Evolutionary conservation across 2,797 vertebrate species (phyloP), one percentile per base, ranked within the genome.

Genomic region (Smutsia temminckii): DNA sequence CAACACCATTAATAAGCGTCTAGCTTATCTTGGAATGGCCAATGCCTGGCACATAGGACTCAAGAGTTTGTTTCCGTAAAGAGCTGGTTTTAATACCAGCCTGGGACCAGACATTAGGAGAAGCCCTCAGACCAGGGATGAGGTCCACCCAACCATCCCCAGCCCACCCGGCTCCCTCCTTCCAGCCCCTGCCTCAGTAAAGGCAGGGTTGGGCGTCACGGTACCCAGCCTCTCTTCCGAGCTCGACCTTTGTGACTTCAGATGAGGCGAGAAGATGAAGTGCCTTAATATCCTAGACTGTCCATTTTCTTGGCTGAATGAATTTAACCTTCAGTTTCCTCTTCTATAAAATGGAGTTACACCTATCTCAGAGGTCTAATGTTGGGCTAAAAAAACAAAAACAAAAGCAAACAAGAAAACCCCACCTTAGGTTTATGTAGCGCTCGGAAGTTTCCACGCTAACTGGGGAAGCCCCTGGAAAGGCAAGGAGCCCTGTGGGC

Each of bases 141-240:
- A 18, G 20, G 20, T 8, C 53, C 11, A 1, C 42, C 34, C 21
- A 29, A 3, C 21, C 1, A 20, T 20, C 4, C 14, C 14, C 61
- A 6, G 14, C 5, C 75, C 25, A 53, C 17, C 27, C 23, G 40
- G 23, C n/a, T 34, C 68, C 4, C 8, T 9, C 29, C 32, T n/a
- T 37, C 20, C n/a, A 11, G 8, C 11, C 2, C 40, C 8, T 16
- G 17, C 27, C 66, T 53, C 7, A 11, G 0, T 0, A 46, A 83
- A n/a, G 69, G 20, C 40, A 1, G 3, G 61, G 49, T 5, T 2
- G 55, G 27, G 29, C 66, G 25, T 25, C 34, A 32, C 64, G 32
- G 25, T 20, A 6, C 32, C 32, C 14, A 63, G 40, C 53, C 83
- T 75, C 85, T 71, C 74, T 57, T 63, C 49, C 66, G 64, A 27